Evolutionary conservation across 2,888 invertebrate genomes (phyloP), one percentile per base, ranked within the genome.

Genomic region (Electrophaes corylata): DNA sequence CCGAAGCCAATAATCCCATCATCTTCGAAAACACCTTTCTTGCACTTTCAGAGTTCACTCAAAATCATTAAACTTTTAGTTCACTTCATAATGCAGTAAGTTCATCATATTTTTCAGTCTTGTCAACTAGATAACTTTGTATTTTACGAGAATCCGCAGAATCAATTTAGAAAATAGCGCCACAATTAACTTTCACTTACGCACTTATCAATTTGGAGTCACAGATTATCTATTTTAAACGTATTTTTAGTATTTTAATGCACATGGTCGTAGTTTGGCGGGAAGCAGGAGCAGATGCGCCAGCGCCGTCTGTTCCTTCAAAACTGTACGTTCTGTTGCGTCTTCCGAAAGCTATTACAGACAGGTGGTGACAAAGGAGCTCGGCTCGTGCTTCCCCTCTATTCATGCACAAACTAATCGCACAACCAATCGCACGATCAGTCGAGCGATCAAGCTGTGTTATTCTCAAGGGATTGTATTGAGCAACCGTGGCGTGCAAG

Each of bases 281-380:
- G 82, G 83, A 83, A 87, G 57, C 62, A 61, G 48, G 61, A 79
- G 78, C 91, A 90, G 90, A 90, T 90, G 90, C 85, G 86, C 78
- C 58, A 65, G 81, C 84, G 84, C 74, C 79, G 80, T 66, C 57
- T 73, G 74, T 76, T 79, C 74, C 76, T 70, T 78, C 76, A 53
- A 56, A 65, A 67, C 67, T 65, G 61, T 80, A 80, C 74, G 65
- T 53, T 54, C 62, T 54, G 73, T 70, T 64, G 72, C 80, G 84
- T 84, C 88, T 90, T 90, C 89, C 89, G 84, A 86, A 80, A 86
- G 80, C 84, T 80, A 86, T 88, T 88, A 88, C 82, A 72, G 87
- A 86, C 88, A 91, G 90, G 90, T 90, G 90, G 85, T 85, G 88
- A 87, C 87, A 85, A 82, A 83, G 79, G 82, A 85, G 76, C 72